Conservation (phyloP, 1,140 invertebrate species). For the Leptinotarsa defecta region DNA sequence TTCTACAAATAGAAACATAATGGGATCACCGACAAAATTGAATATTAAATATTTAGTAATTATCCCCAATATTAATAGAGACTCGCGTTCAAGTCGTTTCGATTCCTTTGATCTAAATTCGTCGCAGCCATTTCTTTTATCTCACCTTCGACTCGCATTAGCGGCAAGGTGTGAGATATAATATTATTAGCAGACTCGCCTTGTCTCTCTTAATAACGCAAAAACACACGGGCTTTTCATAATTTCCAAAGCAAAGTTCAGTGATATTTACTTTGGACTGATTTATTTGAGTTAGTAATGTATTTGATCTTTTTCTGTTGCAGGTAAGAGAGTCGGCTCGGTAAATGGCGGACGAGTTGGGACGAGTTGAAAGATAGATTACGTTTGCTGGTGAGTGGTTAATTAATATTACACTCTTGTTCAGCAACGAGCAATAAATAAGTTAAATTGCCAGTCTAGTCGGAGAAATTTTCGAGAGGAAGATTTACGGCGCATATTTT, state of each 20-base stretch:
- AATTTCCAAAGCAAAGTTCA: conserved; percentile 1
- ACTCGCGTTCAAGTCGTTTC: not conserved
- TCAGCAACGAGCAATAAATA: conserved; percentile 42
- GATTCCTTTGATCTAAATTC: conserved; percentile 23
- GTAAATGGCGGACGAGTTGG: conserved; percentile 28
- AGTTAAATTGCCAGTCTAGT: conserved; percentile 43
- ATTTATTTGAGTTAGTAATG: conserved; percentile 35
- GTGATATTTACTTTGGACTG: conserved; percentile 31
- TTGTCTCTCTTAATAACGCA: not conserved
- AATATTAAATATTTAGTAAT: not conserved
- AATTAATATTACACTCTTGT: conserved; percentile 50
- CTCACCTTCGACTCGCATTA: not conserved
- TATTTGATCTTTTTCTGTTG: conserved; percentile 38
- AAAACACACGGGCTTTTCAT: conserved; percentile 7
- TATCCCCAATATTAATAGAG: not conserved
- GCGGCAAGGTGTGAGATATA: conserved; percentile 15
- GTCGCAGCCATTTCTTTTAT: conserved; percentile 8
- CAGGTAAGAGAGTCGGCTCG: conserved; percentile 41
- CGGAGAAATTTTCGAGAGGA: conserved; percentile 35
- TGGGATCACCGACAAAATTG: not conserved
- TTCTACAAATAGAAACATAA: not conserved
- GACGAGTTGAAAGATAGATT: conserved; percentile 44
- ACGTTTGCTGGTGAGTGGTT: conserved; percentile 43
- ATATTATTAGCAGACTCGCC: conserved; percentile 15
- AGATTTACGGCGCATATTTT: conserved; percentile 37